Base-by-base conservation (phyloP, 2,888 invertebrate genomes). In the Chymomyza fuscimana region DNA sequence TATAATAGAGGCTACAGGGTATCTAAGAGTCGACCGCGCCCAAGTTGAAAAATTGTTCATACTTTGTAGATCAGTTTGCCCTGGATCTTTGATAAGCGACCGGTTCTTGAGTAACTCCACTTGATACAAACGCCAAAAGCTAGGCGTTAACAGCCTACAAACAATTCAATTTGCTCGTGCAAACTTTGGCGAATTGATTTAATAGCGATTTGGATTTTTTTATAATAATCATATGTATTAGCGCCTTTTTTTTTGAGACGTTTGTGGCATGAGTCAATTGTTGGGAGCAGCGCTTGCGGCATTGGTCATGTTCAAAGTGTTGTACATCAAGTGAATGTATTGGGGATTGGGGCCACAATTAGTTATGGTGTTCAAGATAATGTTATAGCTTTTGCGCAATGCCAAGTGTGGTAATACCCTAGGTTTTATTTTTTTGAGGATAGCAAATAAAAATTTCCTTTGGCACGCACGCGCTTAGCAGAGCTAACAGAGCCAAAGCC, bases 81-180 rank as follows among this genome's bases (percentile, higher is more conserved):
- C 16, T 54, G 54, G 5, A 7, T 54, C 22, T 64, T 50, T 70
- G 83, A 86, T 79, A 83, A 76, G 69, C 70, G 73, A 83, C 86
- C 81, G 83, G 82, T 82, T 83, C 29, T 67, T 59, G 51, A 67
- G 51, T 50, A 63, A 72, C 78, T 65, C 10, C 40, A 46, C 40
- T 12, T 46, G 40, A 12, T 46, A 46, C 40, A 46, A 46, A 15
- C 40, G 40, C 40, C 40, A 46, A 46, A 4, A 46, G 40, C 12
- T 46, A 12, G 40, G 40, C 40, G 40, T 10, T 46, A 46, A 46
- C 40, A 46, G 40, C 40, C 12, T 12, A 40, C 25, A 59, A 68
- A 56, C 67, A 67, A 69, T 72, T 62, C 60, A 71, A 62, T 67
- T 12, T 46, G 12, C 12, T 0, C 12, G 4, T 12, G 4, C 12